Evolutionary conservation across 2,113 vertebrate species (phyloP).

Genomic region (Thalassoma bifasciatum): DNA sequence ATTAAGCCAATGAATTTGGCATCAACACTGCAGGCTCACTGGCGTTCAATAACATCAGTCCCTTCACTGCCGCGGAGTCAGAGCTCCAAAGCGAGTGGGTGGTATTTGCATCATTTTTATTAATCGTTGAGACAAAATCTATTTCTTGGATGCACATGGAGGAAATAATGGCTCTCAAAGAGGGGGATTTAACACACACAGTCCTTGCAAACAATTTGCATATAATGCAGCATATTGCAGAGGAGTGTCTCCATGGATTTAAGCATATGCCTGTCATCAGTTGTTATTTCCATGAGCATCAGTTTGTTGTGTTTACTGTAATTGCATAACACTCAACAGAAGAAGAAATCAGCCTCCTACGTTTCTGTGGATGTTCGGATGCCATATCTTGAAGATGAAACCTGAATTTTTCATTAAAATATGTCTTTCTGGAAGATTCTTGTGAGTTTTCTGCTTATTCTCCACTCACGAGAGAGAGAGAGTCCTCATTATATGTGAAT

Average conservation of each 20-base stretch:
- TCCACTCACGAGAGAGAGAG: background rate
- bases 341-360: background rate
- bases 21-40: constrained; percentile 22
- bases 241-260: constrained; percentile 9
- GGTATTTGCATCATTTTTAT: constrained; percentile 18
- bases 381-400: background rate
- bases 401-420: background rate
- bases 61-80: constrained; percentile 15
- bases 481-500: constrained; percentile 8
- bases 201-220: background rate
- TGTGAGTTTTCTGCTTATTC: constrained; percentile 9
- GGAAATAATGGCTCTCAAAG: background rate
- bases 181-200: background rate
- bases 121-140: constrained; percentile 23
- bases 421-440: background rate
- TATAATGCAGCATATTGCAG: constrained; percentile 7
- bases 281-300: constrained; percentile 14
- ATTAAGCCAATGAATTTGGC: constrained; percentile 58
- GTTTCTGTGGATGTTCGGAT: background rate
- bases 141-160: constrained; percentile 20
- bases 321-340: constrained; percentile 7
- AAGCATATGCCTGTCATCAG: constrained; percentile 5
- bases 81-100: constrained; percentile 4
- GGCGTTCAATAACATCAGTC: constrained; percentile 21
- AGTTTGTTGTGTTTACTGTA: constrained; percentile 14